Conservation (phyloP, 2,888 invertebrate genomes). For the Drosophila macrospina region DNA sequence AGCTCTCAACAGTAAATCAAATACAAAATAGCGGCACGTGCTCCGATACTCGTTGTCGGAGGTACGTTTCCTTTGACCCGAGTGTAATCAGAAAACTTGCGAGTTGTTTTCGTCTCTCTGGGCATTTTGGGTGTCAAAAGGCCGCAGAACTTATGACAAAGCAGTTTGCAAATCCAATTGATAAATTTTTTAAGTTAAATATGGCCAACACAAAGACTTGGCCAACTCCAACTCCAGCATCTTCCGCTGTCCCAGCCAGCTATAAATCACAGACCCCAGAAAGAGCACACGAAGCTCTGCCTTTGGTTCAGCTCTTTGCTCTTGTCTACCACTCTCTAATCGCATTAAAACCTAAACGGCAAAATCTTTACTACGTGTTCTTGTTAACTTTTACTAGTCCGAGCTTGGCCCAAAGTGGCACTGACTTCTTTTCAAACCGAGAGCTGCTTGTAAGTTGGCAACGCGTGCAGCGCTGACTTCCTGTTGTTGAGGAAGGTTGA, state of each 20-base stretch:
- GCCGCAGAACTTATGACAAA: conserved; percentile 74
- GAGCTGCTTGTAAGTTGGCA: conserved; percentile 11
- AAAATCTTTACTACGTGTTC: conserved; percentile 77
- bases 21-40: conserved; percentile 76
- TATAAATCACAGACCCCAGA: conserved; percentile 65
- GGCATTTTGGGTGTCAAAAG: conserved; percentile 43
- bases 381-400: conserved; percentile 69
- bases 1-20: conserved; percentile 71
- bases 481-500: conserved; percentile 19
- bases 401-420: conserved; percentile 16
- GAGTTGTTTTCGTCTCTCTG: conserved; percentile 33
- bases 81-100: conserved; percentile 56
- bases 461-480: conserved; percentile 10
- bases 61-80: conserved; percentile 35
- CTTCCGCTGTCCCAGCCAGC: conserved; percentile 33
- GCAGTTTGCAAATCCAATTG: conserved; percentile 79
- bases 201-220: conserved; percentile 44
- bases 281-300: neutral
- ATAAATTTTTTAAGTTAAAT: conserved; percentile 76
- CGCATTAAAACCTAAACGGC: conserved; percentile 78
- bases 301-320: conserved; percentile 19
- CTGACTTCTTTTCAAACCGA: conserved; percentile 23
- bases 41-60: conserved; percentile 41
- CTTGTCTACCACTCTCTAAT: conserved; percentile 66
- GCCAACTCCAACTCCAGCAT: conserved; percentile 1